A percentile compares a stretch with the other conserved stretches of the same genome.
phyloP scores from a whole-genome alignment of 1,140 invertebrate genomes.

The Penaeus indicus region DNA sequence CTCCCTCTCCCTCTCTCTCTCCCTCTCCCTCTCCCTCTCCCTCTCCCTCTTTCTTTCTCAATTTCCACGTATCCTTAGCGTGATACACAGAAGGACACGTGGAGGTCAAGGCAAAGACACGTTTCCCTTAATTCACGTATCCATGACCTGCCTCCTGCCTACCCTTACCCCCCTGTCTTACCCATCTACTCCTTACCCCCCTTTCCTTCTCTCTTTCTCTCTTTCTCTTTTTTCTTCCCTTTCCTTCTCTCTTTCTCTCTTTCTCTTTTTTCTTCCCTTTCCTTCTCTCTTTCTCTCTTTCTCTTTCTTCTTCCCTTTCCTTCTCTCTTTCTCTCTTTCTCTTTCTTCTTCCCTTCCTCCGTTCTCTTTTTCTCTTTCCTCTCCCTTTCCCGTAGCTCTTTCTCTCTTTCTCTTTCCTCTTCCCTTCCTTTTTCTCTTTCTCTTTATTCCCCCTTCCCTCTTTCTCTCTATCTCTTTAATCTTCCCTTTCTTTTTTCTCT shows the following conservation, averaged over 20 bases:
- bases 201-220: slow-evolving; percentile 2
- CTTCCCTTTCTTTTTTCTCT: slow-evolving; percentile 1
- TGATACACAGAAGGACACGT: too few relatives aligned
- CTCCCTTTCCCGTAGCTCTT: neutral
- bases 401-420: too few relatives aligned
- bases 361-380: too few relatives aligned
- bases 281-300: slow-evolving; percentile 3
- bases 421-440: neutral
- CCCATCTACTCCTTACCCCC: slow-evolving; percentile 4
- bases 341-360: too few relatives aligned
- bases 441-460: neutral
- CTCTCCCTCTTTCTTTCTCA: too few relatives aligned
- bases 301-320: too few relatives aligned
- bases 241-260: neutral
- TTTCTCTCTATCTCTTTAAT: neutral
- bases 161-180: neutral
- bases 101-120: too few relatives aligned
- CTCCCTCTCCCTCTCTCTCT: slow-evolving; percentile 1
- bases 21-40: neutral
- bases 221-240: too few relatives aligned
- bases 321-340: neutral
- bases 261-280: neutral
- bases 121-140: too few relatives aligned
- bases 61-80: neutral
- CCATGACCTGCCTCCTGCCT: neutral